phyloP scores from a whole-genome alignment of 35 echinoderm and acorn worm species.

The Heliocidaris tuberculata region DNA sequence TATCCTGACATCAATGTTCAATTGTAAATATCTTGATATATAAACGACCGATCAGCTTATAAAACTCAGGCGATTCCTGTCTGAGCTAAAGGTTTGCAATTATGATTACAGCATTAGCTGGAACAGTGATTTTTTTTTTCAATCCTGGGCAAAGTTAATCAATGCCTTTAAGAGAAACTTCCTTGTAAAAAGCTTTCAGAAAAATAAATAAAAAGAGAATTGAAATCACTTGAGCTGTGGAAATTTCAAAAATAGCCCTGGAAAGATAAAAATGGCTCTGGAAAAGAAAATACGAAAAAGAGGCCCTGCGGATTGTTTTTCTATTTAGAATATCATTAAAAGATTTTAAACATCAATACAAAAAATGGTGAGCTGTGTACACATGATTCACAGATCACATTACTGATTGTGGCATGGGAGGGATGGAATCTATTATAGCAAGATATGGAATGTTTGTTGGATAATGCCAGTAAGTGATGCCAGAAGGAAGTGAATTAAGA shows the following conservation, averaged over 20 bases:
- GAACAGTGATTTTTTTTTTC: too few species aligned
- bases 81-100: too few species aligned
- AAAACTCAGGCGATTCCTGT: too few species aligned
- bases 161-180: too few species aligned
- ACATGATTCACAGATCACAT: slow-evolving; percentile 1
- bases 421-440: background rate
- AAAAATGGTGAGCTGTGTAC: background rate
- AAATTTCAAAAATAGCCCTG: background rate
- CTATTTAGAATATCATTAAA: background rate
- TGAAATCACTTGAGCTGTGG: background rate
- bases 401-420: background rate
- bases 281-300: background rate
- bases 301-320: background rate
- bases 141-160: too few species aligned
- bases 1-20: too few species aligned
- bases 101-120: too few species aligned
- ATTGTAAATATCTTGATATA: too few species aligned
- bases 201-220: too few species aligned
- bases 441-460: background rate
- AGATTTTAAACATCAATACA: background rate
- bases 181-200: too few species aligned
- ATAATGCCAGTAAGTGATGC: background rate
- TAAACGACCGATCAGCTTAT: too few species aligned
- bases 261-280: background rate
- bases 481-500: background rate